A percentile compares a stretch with the other conserved stretches of the same genome.
Evolutionary conservation across 1,140 invertebrate species (phyloP).

Genomic region (Diuraphis noxia): DNA sequence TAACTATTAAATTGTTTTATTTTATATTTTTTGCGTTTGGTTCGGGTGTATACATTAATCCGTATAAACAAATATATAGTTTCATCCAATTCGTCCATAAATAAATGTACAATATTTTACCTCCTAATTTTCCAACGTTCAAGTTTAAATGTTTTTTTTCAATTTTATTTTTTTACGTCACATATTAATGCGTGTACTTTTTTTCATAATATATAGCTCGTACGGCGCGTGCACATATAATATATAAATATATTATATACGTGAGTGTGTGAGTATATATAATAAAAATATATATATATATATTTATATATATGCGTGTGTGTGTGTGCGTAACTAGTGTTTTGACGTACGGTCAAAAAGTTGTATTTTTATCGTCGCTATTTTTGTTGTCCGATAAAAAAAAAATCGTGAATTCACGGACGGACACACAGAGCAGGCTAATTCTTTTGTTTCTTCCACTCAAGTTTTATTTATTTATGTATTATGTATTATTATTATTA

Average conservation of each 20-base stretch:
- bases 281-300: not conserved
- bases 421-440: not conserved
- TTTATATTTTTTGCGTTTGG: not conserved
- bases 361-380: conserved; percentile 34
- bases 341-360: conserved; percentile 36
- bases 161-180: not conserved
- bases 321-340: not conserved
- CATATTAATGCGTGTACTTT: not conserved
- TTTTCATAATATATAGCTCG: not conserved
- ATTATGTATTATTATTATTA: conserved; percentile 5
- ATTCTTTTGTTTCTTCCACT: conserved; percentile 7
- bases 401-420: conserved; percentile 13
- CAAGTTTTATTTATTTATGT: not conserved
- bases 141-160: not conserved
- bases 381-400: conserved; percentile 33
- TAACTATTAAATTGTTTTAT: conserved; percentile 1
- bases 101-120: not conserved
- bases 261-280: not conserved
- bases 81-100: not conserved
- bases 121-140: not conserved
- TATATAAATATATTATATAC: not conserved
- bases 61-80: not conserved
- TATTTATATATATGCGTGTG: not conserved
- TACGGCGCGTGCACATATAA: not conserved
- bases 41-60: not conserved